Conservation (phyloP, 1,140 invertebrate species). For the Lasaia peninsularis region DNA sequence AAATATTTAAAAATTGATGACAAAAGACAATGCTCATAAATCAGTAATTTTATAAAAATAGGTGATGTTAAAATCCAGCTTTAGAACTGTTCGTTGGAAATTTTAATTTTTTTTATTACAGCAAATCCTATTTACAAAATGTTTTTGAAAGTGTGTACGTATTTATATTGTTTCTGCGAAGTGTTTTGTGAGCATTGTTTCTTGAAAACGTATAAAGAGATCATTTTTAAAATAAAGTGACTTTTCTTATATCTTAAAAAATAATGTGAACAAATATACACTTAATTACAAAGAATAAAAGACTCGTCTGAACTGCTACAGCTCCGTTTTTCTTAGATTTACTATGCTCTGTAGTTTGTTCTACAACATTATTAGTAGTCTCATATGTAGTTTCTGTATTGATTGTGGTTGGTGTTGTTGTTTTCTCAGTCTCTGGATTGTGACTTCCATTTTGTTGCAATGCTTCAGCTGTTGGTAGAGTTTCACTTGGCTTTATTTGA, state of each 20-base stretch:
- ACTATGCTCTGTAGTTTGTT: conserved; percentile 21
- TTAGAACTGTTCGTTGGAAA: no score
- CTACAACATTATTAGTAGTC: conserved; percentile 1
- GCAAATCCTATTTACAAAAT: no score
- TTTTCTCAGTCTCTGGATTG: conserved; percentile 20
- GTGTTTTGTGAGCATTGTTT: background rate
- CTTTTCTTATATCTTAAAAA: background rate
- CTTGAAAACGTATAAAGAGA: background rate
- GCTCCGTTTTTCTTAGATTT: conserved; percentile 19
- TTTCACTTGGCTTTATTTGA: conserved; percentile 39
- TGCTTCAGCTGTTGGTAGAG: conserved; percentile 53
- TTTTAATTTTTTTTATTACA: no score
- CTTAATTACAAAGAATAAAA: background rate
- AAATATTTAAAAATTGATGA: background rate
- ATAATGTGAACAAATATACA: background rate
- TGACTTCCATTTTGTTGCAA: conserved; percentile 48
- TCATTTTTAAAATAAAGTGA: conserved; percentile 11
- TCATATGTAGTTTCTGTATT: conserved; percentile 19
- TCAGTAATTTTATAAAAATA: no score
- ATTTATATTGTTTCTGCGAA: background rate
- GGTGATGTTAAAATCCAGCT: no score
- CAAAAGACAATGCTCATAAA: background rate
- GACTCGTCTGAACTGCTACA: background rate
- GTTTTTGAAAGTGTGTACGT: no score
- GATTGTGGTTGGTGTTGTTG: conserved; percentile 20